These are phyloP conservation scores for Pomacea maculata DNA, from an alignment of 1,140 invertebrate species.

Conservation along the genomic window DNA sequence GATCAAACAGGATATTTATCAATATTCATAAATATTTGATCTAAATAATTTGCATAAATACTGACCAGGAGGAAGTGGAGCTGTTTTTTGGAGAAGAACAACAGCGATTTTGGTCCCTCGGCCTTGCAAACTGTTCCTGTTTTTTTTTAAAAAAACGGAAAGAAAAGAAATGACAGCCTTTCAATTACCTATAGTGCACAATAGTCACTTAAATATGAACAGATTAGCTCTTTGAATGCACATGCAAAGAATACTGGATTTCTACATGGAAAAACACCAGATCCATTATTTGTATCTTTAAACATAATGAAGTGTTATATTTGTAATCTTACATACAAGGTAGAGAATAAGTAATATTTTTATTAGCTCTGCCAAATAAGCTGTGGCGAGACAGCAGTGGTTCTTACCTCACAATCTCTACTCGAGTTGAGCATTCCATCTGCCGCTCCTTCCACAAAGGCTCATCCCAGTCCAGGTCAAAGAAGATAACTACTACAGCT, in stretches of 20 bases:
- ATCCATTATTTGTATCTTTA: too few relatives aligned
- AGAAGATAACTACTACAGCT: slow-evolving; percentile 92
- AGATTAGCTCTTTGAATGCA: neutral
- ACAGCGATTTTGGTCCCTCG: slow-evolving; percentile 87
- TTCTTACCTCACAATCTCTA: slow-evolving; percentile 83
- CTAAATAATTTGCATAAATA: too few relatives aligned
- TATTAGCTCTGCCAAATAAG: too few relatives aligned
- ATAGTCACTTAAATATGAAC: neutral
- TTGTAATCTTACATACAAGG: too few relatives aligned
- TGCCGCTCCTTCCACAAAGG: slow-evolving; percentile 91
- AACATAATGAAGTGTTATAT: neutral
- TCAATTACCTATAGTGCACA: too few relatives aligned
- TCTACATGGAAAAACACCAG: neutral
- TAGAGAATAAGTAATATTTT: neutral
- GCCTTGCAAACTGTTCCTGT: slow-evolving; percentile 76
- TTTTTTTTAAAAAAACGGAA: slow-evolving; percentile 24
- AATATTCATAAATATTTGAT: too few relatives aligned
- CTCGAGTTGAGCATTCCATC: slow-evolving; percentile 87
- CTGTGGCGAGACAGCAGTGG: too few relatives aligned
- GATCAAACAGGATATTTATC: too few relatives aligned
- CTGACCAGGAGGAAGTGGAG: slow-evolving; percentile 72
- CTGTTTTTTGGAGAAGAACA: slow-evolving; percentile 85
- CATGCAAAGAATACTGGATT: neutral
- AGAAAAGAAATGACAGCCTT: too few relatives aligned
- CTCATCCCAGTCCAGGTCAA: slow-evolving; percentile 98